Percentiles rank a stretch among this genome's conserved stretches.
Conservation (phyloP, 2,113 vertebrate species). For the Syrrhaptes paradoxus region DNA sequence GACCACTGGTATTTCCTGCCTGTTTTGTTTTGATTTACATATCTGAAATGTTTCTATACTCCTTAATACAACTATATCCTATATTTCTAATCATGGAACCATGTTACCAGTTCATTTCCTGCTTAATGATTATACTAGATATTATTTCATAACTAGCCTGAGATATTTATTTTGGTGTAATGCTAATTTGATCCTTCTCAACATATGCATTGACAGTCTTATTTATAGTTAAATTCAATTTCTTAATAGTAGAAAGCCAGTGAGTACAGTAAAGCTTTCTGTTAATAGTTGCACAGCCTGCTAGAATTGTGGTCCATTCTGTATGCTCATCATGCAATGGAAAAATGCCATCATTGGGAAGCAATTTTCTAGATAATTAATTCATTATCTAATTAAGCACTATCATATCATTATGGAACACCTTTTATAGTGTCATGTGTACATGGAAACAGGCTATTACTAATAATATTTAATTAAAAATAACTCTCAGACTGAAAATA, state of each 20-base stretch:
- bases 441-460: background rate
- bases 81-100: background rate
- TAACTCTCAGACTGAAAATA: background rate
- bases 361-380: constrained; percentile 45
- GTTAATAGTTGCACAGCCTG: background rate
- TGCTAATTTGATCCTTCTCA: constrained; percentile 4
- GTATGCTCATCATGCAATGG: background rate
- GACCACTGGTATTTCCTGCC: background rate
- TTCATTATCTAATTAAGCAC: constrained; percentile 59
- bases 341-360: constrained; percentile 37
- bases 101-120: background rate
- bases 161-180: background rate
- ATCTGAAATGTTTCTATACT: background rate
- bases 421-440: background rate
- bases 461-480: constrained; percentile 36
- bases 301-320: constrained; percentile 20
- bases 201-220: constrained; percentile 23
- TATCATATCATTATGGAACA: background rate
- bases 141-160: background rate
- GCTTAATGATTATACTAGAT: background rate
- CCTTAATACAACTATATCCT: constrained; percentile 27
- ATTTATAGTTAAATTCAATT: constrained; percentile 57
- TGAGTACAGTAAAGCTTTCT: constrained; percentile 33
- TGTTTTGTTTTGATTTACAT: background rate
- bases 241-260: constrained; percentile 35